These are phyloP conservation scores for Drosophila falleni DNA, from an alignment of 2,888 invertebrate genomes.

Conservation along the genomic window DNA sequence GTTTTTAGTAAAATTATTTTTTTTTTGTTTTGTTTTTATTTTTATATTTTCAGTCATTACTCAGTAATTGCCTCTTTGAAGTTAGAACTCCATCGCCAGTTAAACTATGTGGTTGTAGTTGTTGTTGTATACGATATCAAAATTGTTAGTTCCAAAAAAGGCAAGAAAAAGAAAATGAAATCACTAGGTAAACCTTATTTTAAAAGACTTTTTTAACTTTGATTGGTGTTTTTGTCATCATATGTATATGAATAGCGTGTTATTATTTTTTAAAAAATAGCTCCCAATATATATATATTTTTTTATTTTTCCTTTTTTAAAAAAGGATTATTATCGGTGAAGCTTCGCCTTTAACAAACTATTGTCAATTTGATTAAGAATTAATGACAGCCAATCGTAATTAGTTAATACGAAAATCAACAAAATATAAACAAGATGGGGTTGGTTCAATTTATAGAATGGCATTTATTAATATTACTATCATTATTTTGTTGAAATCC, in stretches of 20 bases:
- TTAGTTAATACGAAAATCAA: conserved; percentile 33
- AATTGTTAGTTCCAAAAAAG: conserved; percentile 75
- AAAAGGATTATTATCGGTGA: conserved; percentile 60
- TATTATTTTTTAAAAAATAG: conserved; percentile 27
- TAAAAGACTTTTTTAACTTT: conserved; percentile 61
- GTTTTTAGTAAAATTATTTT: conserved; percentile 44
- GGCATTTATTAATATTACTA: neutral
- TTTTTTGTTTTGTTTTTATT: conserved; percentile 32
- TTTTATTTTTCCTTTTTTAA: conserved; percentile 14
- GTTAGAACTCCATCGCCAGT: conserved; percentile 98
- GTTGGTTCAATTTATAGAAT: neutral
- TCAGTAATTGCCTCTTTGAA: conserved; percentile 97
- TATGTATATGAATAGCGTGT: conserved; percentile 52
- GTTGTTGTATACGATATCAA: conserved; percentile 77
- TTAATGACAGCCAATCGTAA: conserved; percentile 80
- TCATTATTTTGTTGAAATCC: neutral
- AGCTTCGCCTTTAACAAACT: conserved; percentile 59
- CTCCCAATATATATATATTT: neutral
- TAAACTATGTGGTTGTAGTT: conserved; percentile 88
- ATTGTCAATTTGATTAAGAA: conserved; percentile 42
- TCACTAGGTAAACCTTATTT: conserved; percentile 72
- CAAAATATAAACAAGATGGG: neutral
- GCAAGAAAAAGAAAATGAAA: conserved; percentile 79
- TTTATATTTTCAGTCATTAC: conserved; percentile 83
- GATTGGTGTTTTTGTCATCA: conserved; percentile 51